These are phyloP conservation scores for Drosophila lutescens DNA, from an alignment of 2,888 invertebrate species.

Conservation along the genomic window DNA sequence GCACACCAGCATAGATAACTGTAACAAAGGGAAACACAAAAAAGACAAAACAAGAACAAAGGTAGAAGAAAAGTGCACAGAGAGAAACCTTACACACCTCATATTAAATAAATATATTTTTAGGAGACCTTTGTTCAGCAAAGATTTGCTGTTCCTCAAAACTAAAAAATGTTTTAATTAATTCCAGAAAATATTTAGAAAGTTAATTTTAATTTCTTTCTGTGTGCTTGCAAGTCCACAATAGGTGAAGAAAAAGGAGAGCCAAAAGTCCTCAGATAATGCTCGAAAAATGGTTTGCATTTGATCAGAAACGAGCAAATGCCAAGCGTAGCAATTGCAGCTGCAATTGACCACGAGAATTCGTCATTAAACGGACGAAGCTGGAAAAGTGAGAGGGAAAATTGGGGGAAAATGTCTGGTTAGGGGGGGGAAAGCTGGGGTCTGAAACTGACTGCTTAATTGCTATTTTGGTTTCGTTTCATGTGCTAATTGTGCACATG, in stretches of 20 bases:
- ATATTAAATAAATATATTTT: no score
- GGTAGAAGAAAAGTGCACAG: conserved; percentile 4
- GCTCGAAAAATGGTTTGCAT: conserved; percentile 9
- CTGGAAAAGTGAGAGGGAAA: conserved; percentile 4
- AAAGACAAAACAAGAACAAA: conserved; percentile 15
- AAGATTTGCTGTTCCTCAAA: no score
- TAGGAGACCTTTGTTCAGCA: no score
- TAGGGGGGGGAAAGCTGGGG: background rate
- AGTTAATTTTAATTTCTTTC: background rate
- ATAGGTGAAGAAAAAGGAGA: background rate
- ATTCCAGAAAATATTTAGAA: no score
- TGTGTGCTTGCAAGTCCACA: background rate
- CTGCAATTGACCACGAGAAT: conserved; percentile 34
- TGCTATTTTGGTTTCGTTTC: conserved; percentile 45
- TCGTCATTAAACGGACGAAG: conserved; percentile 31
- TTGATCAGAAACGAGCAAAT: conserved; percentile 13
- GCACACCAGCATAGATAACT: conserved; percentile 16
- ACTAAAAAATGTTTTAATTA: no score
- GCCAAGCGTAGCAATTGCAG: conserved; percentile 23
- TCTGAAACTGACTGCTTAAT: conserved; percentile 28
- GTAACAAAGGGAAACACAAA: conserved; percentile 28
- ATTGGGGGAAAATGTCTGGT: background rate
- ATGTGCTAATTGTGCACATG: conserved; percentile 45
- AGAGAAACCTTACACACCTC: background rate
- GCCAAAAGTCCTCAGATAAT: background rate